Conservation (phyloP, 2,797 vertebrate genomes). For the Gymnocypris eckloni region DNA sequence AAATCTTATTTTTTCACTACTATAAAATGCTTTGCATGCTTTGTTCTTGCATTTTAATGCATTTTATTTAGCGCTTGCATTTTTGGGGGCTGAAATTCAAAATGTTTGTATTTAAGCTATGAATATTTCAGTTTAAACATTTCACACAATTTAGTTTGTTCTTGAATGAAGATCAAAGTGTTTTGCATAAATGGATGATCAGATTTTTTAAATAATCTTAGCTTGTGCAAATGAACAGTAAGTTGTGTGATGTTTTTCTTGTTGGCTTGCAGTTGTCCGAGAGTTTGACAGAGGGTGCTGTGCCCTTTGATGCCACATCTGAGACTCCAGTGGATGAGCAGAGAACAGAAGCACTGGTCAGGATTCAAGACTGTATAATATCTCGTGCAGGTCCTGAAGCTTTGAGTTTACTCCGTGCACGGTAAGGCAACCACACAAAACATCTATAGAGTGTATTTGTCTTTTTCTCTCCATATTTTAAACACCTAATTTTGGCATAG, state of each 20-base stretch:
- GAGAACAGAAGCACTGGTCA: constrained; percentile 84
- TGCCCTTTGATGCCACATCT: constrained; percentile 91
- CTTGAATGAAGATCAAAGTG: too few species aligned
- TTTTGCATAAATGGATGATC: background rate
- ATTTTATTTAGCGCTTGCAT: background rate
- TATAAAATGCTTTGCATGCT: too few species aligned
- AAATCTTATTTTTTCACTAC: too few species aligned
- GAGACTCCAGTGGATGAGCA: constrained; percentile 92
- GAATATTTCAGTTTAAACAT: background rate
- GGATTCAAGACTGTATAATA: constrained; percentile 85
- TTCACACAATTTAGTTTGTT: background rate
- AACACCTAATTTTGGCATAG: background rate
- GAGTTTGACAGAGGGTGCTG: constrained; percentile 69
- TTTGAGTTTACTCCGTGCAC: constrained; percentile 86
- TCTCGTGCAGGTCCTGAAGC: constrained; percentile 78
- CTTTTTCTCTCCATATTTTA: background rate
- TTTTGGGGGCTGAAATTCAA: background rate
- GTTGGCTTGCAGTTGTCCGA: constrained; percentile 71
- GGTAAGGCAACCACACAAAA: constrained; percentile 72
- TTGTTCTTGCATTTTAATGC: background rate
- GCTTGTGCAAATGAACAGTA: background rate
- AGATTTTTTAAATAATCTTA: background rate
- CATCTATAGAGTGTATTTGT: background rate
- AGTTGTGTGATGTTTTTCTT: background rate
- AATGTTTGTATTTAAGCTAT: background rate